These are phyloP conservation scores for Erythrocercus mccallii DNA, from an alignment of 2,113 vertebrate genomes.

Conservation along the genomic window DNA sequence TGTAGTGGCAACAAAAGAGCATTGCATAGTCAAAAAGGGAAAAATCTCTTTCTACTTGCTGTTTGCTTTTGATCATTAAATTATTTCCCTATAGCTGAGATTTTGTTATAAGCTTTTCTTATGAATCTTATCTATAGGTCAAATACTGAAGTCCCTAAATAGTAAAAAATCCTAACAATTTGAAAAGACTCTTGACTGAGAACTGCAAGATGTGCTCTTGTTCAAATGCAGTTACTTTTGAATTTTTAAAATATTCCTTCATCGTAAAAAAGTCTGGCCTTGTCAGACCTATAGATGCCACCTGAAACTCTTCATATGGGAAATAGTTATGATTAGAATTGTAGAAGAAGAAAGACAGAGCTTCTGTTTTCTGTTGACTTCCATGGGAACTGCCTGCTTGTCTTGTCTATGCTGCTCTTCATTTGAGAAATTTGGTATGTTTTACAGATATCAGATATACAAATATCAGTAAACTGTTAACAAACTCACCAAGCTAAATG, in stretches of 20 bases:
- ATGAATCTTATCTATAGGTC: not conserved
- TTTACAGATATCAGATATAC: not conserved
- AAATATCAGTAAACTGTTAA: not conserved
- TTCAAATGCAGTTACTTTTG: not conserved
- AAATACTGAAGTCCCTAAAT: not conserved
- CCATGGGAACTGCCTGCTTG: not conserved
- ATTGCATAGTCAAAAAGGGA: not conserved
- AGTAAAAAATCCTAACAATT: not conserved
- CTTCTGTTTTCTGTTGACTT: not conserved
- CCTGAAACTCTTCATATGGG: not conserved
- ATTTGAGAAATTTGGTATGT: not conserved
- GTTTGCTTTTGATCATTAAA: constrained; percentile 10
- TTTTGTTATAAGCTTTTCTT: not conserved
- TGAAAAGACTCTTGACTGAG: not conserved
- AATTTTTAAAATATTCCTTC: not conserved
- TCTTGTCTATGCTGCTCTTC: not conserved
- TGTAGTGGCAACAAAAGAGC: constrained; percentile 37
- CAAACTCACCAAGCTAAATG: not conserved
- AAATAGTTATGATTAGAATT: not conserved
- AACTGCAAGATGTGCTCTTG: not conserved
- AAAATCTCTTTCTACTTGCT: not conserved
- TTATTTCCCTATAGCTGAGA: not conserved
- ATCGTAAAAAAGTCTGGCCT: not conserved
- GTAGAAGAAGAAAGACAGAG: not conserved
- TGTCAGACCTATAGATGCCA: not conserved